These are phyloP conservation scores for Lota lota DNA, from an alignment of 2,113 vertebrate genomes.

Conservation along the genomic window DNA sequence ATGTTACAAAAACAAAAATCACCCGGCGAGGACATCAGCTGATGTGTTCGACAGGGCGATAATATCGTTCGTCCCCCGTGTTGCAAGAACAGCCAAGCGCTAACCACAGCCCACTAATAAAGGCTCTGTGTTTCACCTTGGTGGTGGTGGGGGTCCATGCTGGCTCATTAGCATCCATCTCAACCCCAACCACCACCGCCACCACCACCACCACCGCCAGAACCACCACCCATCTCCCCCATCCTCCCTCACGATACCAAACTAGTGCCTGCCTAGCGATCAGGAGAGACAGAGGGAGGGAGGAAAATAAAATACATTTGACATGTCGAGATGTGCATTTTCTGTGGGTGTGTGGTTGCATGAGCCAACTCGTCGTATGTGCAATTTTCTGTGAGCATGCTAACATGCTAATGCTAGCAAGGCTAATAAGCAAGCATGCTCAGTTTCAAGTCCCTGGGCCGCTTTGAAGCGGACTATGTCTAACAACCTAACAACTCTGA, in stretches of 20 bases:
- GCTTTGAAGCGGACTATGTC: no score
- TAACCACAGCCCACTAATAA: conserved; percentile 38
- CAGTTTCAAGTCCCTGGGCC: no score
- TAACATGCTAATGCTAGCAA: no score
- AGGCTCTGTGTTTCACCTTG: conserved; percentile 53
- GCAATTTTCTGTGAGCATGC: no score
- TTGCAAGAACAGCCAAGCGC: not conserved
- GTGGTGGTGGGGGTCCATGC: conserved; percentile 16
- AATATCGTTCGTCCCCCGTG: conserved; percentile 18
- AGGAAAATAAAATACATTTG: no score
- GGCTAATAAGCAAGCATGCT: no score
- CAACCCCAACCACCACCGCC: conserved; percentile 27
- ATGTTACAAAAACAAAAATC: no score
- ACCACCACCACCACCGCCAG: conserved; percentile 12
- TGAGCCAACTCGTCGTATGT: no score
- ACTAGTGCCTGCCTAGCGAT: conserved; percentile 56
- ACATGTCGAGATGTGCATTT: no score
- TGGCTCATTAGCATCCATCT: conserved; percentile 51
- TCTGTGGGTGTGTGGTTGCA: not conserved
- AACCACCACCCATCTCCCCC: conserved; percentile 34
- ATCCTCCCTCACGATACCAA: conserved; percentile 17
- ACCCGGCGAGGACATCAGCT: not conserved
- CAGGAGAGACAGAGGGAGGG: not conserved
- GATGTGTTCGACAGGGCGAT: conserved; percentile 15
- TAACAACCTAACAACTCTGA: no score